A percentile compares a stretch with the other conserved stretches of the same genome.
phyloP scores from a whole-genome alignment of 2,113 vertebrate genomes.

The Hyaena hyaena region DNA sequence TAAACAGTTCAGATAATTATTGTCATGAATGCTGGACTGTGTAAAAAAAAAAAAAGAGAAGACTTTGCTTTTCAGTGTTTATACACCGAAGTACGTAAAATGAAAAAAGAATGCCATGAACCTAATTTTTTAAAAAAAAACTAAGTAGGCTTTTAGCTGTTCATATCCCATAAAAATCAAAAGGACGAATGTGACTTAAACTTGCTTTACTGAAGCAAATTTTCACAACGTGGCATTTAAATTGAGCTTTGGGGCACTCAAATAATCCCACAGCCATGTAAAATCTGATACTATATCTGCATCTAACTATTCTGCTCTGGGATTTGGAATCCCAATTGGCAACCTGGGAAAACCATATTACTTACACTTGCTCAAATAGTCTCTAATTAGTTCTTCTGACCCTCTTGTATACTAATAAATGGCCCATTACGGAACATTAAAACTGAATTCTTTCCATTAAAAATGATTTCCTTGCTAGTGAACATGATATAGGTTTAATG shows the following conservation, averaged over 20 bases:
- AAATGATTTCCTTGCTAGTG: slow-evolving; percentile 74
- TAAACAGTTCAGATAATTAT: slow-evolving; percentile 53
- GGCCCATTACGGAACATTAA: slow-evolving; percentile 73
- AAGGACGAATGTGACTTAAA: slow-evolving; percentile 60
- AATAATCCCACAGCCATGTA: slow-evolving; percentile 52
- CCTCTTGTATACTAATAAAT: slow-evolving; percentile 77
- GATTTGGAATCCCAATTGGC: slow-evolving; percentile 60
- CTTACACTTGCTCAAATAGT: slow-evolving; percentile 68
- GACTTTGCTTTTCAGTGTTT: slow-evolving; percentile 54
- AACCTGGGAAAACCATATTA: slow-evolving; percentile 70
- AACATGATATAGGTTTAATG: slow-evolving; percentile 66
- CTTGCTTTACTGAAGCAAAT: slow-evolving; percentile 67
- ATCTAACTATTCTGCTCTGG: slow-evolving; percentile 55
- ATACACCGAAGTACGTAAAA: slow-evolving; percentile 46
- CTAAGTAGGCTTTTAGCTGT: slow-evolving; percentile 13
- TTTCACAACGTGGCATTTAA: slow-evolving; percentile 69
- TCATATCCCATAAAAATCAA: slow-evolving; percentile 65
- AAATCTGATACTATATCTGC: slow-evolving; percentile 45
- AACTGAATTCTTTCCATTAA: slow-evolving; percentile 74
- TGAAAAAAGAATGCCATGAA: neutral
- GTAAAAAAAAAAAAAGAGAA: slow-evolving; percentile 4
- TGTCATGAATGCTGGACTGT: neutral
- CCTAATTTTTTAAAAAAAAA: slow-evolving; percentile 58
- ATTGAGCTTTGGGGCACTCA: slow-evolving; percentile 51
- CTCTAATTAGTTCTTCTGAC: slow-evolving; percentile 78